These are phyloP conservation scores for Papilio glaucus DNA, from an alignment of 1,140 invertebrate genomes.

Conservation along the genomic window DNA sequence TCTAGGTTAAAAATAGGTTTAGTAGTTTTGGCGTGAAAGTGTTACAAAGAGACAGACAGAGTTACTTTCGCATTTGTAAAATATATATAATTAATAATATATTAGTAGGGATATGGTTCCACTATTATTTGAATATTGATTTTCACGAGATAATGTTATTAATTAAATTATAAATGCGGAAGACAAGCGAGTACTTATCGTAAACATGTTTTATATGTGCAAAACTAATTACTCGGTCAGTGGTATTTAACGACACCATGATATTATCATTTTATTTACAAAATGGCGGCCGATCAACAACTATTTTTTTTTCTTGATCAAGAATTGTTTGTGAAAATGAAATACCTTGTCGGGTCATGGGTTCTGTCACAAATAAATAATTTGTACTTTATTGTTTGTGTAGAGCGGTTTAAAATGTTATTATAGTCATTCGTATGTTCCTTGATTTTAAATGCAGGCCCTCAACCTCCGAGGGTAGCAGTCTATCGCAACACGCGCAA, in stretches of 20 bases:
- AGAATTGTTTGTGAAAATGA: conserved; percentile 5
- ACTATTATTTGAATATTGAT: too few relatives aligned
- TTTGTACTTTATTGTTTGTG: too few relatives aligned
- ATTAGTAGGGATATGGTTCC: not conserved
- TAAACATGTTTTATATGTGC: conserved; percentile 5
- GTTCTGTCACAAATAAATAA: not conserved
- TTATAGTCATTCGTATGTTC: too few relatives aligned
- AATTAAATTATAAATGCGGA: not conserved
- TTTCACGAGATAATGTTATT: not conserved
- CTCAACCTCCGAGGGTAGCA: too few relatives aligned
- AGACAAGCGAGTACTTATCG: not conserved
- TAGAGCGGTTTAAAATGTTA: too few relatives aligned
- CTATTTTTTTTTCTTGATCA: not conserved
- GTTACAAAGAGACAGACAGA: too few relatives aligned
- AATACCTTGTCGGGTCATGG: not conserved
- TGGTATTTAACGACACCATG: conserved; percentile 18
- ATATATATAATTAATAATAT: too few relatives aligned
- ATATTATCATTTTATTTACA: not conserved
- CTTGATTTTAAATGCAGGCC: too few relatives aligned
- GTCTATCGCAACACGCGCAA: too few relatives aligned
- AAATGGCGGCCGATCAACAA: conserved; percentile 10
- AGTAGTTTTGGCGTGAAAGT: too few relatives aligned
- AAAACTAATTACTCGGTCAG: not conserved
- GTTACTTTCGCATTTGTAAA: too few relatives aligned
- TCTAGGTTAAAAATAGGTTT: too few relatives aligned